phyloP scores from a whole-genome alignment of 2,797 vertebrate genomes.

The Gallinago stenura region DNA sequence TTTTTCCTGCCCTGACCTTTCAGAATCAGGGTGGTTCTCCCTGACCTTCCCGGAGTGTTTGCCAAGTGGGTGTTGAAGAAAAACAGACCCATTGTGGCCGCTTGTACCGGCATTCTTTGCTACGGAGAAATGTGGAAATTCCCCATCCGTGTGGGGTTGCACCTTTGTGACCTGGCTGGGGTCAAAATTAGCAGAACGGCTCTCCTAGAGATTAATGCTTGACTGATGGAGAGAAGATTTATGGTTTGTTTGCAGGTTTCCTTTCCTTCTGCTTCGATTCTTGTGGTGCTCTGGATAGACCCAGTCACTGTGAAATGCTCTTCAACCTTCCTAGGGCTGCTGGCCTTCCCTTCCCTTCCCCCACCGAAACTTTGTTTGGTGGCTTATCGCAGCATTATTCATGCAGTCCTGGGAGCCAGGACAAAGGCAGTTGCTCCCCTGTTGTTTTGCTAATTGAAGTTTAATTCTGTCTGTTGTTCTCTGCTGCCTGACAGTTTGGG shows the following conservation, averaged over 20 bases:
- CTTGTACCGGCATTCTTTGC: not conserved
- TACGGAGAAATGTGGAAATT: not conserved
- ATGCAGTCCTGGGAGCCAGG: conserved; percentile 43
- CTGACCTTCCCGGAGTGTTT: not conserved
- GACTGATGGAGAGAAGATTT: not conserved
- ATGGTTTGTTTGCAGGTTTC: not conserved
- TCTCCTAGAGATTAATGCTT: not conserved
- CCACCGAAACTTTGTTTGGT: conserved; percentile 33
- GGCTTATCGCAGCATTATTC: conserved; percentile 65
- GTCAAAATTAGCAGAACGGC: not conserved
- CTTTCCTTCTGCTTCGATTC: not conserved
- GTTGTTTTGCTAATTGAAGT: conserved; percentile 73
- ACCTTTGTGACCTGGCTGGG: not conserved
- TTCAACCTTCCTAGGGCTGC: not conserved
- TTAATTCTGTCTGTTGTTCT: conserved; percentile 64
- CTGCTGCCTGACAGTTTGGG: not conserved
- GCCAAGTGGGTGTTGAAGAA: not conserved
- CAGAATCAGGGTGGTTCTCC: not conserved
- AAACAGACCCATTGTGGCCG: not conserved
- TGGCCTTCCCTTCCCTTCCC: conserved; percentile 54
- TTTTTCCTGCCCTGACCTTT: not conserved
- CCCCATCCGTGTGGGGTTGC: not conserved
- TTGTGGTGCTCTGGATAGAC: not conserved
- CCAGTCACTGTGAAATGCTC: not conserved
- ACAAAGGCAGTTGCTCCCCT: conserved; percentile 71